A percentile compares a stretch with the other conserved stretches of the same genome.
phyloP scores from a whole-genome alignment of 1,140 invertebrate genomes.

The Papilio polyxenes region DNA sequence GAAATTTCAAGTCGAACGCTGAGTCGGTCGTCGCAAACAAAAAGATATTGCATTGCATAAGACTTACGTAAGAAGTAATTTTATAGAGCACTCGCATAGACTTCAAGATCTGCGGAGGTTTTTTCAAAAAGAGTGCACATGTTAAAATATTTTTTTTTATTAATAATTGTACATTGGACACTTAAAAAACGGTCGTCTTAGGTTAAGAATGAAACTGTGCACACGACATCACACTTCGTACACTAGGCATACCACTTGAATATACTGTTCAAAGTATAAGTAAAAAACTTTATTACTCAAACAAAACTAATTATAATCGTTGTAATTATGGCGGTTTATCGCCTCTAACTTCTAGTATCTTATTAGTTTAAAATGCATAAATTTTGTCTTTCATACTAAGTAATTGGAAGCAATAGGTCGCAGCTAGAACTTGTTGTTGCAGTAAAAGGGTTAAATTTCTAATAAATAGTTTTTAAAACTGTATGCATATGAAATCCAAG shows the following conservation, averaged over 20 bases:
- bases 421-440: not conserved
- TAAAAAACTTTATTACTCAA: not conserved
- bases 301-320: not conserved
- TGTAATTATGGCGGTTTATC: not conserved
- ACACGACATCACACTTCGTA: too few relatives aligned
- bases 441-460: not conserved
- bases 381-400: slow-evolving; percentile 2
- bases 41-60: slow-evolving; percentile 16
- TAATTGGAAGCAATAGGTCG: not conserved
- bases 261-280: too few relatives aligned
- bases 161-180: not conserved
- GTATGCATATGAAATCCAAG: too few relatives aligned
- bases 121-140: not conserved
- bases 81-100: slow-evolving; percentile 29
- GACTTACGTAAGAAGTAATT: slow-evolving; percentile 30
- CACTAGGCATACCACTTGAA: too few relatives aligned
- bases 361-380: not conserved
- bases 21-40: not conserved
- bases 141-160: not conserved
- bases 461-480: too few relatives aligned
- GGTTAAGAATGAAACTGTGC: not conserved
- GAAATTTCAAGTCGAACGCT: slow-evolving; percentile 22
- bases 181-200: not conserved
- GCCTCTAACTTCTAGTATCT: not conserved
- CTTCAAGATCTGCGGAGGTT: not conserved